A percentile compares a stretch with the other conserved stretches of the same genome.
Conservation (phyloP, 1,140 invertebrate genomes). For the Zophobas atratus region DNA sequence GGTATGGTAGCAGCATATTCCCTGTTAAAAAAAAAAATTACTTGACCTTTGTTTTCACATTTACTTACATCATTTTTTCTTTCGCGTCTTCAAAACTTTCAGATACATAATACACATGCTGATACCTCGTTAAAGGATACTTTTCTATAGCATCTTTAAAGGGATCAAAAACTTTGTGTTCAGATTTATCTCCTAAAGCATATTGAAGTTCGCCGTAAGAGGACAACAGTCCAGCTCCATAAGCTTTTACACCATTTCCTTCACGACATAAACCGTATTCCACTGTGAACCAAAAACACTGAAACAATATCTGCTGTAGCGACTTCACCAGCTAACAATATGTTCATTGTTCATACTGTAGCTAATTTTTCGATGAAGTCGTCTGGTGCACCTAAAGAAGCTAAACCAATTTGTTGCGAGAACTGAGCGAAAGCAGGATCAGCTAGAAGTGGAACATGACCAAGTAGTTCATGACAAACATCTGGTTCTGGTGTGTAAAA, state of each 20-base stretch:
- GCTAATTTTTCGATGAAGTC: constrained; percentile 98
- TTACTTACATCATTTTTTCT: constrained; percentile 94
- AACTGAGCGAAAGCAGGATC: constrained; percentile 98
- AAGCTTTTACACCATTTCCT: constrained; percentile 93
- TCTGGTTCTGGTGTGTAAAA: constrained; percentile 99
- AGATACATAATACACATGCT: constrained; percentile 96
- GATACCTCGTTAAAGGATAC: constrained; percentile 98
- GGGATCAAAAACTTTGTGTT: constrained; percentile 91
- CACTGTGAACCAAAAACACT: constrained; percentile 99
- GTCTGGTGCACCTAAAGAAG: constrained; percentile 96
- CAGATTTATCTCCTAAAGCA: constrained; percentile 88
- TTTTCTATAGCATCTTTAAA: constrained; percentile 86
- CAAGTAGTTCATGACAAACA: constrained; percentile 95
- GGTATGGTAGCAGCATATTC: constrained; percentile 94
- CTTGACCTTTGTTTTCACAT: not conserved
- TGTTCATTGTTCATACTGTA: constrained; percentile 77
- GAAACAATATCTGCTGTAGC: constrained; percentile 50
- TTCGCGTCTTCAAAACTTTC: constrained; percentile 97
- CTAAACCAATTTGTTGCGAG: constrained; percentile 97
- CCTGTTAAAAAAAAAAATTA: constrained; percentile 70
- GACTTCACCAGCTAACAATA: no score
- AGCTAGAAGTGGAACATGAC: constrained; percentile 97
- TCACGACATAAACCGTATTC: constrained; percentile 97
- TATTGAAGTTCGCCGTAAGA: constrained; percentile 98
- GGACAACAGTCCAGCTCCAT: constrained; percentile 95